These are phyloP conservation scores for Odontophorus gujanensis DNA, from an alignment of 2,113 vertebrate species.

Conservation along the genomic window DNA sequence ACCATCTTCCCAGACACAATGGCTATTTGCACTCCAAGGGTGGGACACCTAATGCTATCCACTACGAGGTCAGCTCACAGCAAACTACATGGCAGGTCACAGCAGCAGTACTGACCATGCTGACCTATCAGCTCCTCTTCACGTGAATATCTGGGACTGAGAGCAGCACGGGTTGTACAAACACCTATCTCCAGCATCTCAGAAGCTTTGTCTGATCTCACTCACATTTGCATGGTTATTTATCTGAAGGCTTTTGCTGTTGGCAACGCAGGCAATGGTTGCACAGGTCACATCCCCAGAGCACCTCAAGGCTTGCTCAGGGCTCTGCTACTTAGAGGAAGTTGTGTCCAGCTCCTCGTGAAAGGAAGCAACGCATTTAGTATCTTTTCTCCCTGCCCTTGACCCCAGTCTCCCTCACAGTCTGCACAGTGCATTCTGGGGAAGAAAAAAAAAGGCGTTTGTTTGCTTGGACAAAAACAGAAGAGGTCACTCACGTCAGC, in stretches of 20 bases:
- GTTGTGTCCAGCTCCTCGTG: not conserved
- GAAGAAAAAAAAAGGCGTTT: not conserved
- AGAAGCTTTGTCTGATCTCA: not conserved
- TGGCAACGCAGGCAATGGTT: not conserved
- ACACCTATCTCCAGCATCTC: not conserved
- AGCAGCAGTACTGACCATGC: not conserved
- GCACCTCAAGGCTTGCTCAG: not conserved
- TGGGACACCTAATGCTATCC: not conserved
- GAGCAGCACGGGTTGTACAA: not conserved
- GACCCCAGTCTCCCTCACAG: not conserved
- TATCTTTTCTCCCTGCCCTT: not conserved
- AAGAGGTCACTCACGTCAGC: not conserved
- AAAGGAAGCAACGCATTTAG: not conserved
- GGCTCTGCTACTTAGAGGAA: not conserved
- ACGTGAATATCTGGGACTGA: not conserved
- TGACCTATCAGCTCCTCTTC: not conserved
- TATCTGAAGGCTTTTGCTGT: not conserved
- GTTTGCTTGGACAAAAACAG: not conserved
- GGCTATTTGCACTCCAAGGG: not conserved
- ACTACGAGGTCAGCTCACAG: not conserved
- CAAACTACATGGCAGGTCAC: not conserved
- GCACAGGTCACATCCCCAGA: not conserved
- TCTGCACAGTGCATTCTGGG: fast-evolving
- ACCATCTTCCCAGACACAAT: not conserved
- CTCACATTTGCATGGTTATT: not conserved